Evolutionary conservation across 2,113 vertebrate species (phyloP), one percentile per base, ranked within the genome.

Genomic region (Eublepharis macularius): DNA sequence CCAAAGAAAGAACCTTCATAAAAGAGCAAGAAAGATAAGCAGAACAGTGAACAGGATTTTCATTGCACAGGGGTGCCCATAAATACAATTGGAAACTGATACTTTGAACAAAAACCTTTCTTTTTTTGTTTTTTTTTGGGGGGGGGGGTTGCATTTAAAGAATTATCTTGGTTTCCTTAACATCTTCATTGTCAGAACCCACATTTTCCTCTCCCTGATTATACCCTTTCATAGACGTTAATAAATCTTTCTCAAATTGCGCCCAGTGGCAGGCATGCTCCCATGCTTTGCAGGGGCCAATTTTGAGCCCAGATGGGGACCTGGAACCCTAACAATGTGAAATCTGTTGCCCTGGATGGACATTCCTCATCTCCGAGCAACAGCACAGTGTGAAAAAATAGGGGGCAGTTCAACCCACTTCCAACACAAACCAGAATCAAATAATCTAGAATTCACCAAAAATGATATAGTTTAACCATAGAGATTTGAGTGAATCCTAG

Each of bases 91-190:
- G 10, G 49, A 70, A 24, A 72, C 70, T 32, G 36, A 39, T 21
- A 7, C 76, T 47, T 60, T 17, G 34, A n/a, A 84, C 43, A 68
- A 76, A 84, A 34, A 43, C 63, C 43, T 94, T 79, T 88, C 89
- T 91, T 87, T 34, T 88, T 90, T 91, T 88, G 34, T 36, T 36
- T n/a, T n/a, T n/a, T n/a, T n/a, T n/a, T n/a, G n/a, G n/a, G n/a
- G n/a, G n/a, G n/a, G n/a, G n/a, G n/a, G n/a, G n/a, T n/a, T 49
- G 21, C 41, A 66, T 14, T 8, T 57, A 60, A 24, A 39, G 57
- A 60, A 26, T 84, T 76, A 66, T 68, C 73, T 36, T 51, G 26
- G 9, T 47, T 41, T 84, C 10, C 26, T 66, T 51, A 63, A 68
- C 43, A 84, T 84, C 24, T 84, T 66, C 57, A 76, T 76, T 26